phyloP scores from a whole-genome alignment of 2,888 invertebrate species.

The Meliscaeva auricollis region DNA sequence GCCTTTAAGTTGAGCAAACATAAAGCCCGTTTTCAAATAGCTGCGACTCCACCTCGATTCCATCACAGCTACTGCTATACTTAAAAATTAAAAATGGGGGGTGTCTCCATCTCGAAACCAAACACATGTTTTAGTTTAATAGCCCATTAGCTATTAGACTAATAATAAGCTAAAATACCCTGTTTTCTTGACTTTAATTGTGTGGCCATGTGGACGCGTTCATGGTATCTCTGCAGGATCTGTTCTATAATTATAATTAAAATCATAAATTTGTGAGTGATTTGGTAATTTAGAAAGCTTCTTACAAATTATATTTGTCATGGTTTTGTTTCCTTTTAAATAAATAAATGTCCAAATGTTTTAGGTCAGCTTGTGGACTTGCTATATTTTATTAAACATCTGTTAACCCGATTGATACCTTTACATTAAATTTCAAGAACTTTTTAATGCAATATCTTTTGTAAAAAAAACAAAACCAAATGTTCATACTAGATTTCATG shows the following conservation, averaged over 20 bases:
- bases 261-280: background rate
- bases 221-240: constrained; percentile 47
- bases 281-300: background rate
- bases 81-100: background rate
- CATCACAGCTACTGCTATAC: too few relatives aligned
- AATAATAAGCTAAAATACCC: background rate
- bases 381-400: too few relatives aligned
- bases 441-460: too few relatives aligned
- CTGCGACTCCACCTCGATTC: background rate
- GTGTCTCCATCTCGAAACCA: background rate
- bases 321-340: too few relatives aligned
- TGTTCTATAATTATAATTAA: constrained; percentile 1
- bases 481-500: too few relatives aligned
- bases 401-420: too few relatives aligned
- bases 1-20: background rate
- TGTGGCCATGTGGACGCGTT: background rate
- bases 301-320: too few relatives aligned
- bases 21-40: background rate
- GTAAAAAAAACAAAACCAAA: too few relatives aligned
- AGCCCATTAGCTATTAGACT: background rate
- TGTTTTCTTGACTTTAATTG: constrained; percentile 13
- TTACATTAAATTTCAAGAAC: too few relatives aligned
- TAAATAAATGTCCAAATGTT: too few relatives aligned
- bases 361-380: too few relatives aligned
- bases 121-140: constrained; percentile 10